Percentiles rank a stretch among this genome's conserved stretches.
Conservation (phyloP, 2,888 invertebrate species). For the Hermaeophaga mercurialis region DNA sequence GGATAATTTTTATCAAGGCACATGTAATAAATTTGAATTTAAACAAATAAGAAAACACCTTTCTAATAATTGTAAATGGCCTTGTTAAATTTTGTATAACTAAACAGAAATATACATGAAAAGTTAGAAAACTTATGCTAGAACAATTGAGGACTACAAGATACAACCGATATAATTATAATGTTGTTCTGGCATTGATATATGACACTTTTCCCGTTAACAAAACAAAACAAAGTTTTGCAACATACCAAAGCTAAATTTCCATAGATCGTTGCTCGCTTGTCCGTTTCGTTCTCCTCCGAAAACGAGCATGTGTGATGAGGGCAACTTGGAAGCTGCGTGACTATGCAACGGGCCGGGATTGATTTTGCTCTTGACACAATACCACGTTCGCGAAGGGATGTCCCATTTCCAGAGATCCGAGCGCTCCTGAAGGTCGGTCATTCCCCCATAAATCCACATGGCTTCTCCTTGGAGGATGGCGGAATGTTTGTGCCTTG, state of each 20-base stretch:
- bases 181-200: no score
- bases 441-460: constrained; percentile 90
- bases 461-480: constrained; percentile 77
- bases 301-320: constrained; percentile 74
- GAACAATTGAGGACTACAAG: no score
- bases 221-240: no score
- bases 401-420: constrained; percentile 53
- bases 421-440: constrained; percentile 69
- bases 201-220: no score
- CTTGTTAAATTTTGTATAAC: no score
- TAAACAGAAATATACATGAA: no score
- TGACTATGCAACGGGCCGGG: constrained; percentile 79
- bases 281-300: constrained; percentile 78
- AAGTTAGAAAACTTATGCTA: no score
- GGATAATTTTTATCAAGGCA: neutral
- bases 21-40: neutral
- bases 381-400: constrained; percentile 64
- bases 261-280: constrained; percentile 78
- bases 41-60: no score
- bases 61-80: no score
- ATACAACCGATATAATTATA: no score
- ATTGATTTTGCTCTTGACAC: constrained; percentile 65
- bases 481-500: constrained; percentile 84
- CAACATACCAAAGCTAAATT: constrained; percentile 76
- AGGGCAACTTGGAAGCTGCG: constrained; percentile 76